Evolutionary conservation across 2,113 vertebrate genomes (phyloP), one percentile per base, ranked within the genome.

Genomic region (Sturnira hondurensis): DNA sequence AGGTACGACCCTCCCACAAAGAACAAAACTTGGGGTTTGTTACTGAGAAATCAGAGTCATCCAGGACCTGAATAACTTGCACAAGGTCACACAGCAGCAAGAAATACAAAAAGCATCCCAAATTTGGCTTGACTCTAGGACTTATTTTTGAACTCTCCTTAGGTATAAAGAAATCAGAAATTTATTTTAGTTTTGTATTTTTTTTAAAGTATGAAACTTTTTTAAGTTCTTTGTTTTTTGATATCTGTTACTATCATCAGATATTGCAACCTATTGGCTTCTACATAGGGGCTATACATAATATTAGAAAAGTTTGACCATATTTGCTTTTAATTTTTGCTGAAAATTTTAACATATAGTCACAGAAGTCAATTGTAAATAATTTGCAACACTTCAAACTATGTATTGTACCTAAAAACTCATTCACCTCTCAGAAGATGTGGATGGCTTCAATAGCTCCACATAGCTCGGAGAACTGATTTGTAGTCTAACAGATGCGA

Each of bases 351-450:
- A 73, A 73, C 38, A 84, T 28, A 19, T 33, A 81, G 26, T 50
- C 28, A 70, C 45, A 86, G 61, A 92, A 83, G 36, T 89, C 63
- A 95, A 20, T 84, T 78, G 17, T 83, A 78, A 90, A 83, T 95
- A 83, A 93, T 68, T 50, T 94, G 86, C 38, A 87, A 71, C 82
- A 63, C 43, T 91, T 73, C 54, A 81, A 70, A 89, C 20, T 85
- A 3, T 90, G n/a, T 93, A 85, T 84, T 90, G n/a, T 92, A 85
- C 84, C 92, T 96, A 61, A 89, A 97, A 93, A 76, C 36, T 83
- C 17, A n/a, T 74, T 85, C 52, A 73, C 26, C 96, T 94, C 67
- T 74, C 54, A 90, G 85, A 89, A 80, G 76, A 81, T 12, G 20
- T 77, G n/a, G 28, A 93, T 94, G 96, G 61, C 45, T 78, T 96